phyloP scores from a whole-genome alignment of 2,113 vertebrate genomes.

The Tenrec ecaudatus region DNA sequence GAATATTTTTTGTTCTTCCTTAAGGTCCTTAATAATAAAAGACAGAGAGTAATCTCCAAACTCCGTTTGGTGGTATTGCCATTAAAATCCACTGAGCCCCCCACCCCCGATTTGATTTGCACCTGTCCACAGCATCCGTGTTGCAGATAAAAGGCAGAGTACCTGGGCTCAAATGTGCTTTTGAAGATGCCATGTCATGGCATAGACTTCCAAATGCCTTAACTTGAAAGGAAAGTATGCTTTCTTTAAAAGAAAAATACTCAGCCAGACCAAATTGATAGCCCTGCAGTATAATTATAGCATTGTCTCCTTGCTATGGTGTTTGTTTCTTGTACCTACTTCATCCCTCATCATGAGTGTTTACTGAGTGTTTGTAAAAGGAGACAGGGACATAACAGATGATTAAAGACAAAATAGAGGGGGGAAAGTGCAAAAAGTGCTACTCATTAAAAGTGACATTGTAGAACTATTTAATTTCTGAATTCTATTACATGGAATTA shows the following conservation, averaged over 20 bases:
- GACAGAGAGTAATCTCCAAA: neutral
- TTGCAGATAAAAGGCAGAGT: neutral
- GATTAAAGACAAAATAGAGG: slow-evolving; percentile 11
- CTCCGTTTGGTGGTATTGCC: neutral
- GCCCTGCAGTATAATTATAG: slow-evolving; percentile 60
- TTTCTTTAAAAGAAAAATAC: neutral
- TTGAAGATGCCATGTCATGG: slow-evolving; percentile 18
- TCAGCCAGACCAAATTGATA: slow-evolving; percentile 43
- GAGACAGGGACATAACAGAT: slow-evolving; percentile 19
- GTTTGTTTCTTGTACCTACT: slow-evolving; percentile 11
- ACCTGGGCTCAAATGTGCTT: slow-evolving; percentile 26
- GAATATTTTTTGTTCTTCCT: neutral
- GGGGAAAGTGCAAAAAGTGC: neutral
- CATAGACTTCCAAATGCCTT: slow-evolving; percentile 45
- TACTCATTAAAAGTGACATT: slow-evolving; percentile 25
- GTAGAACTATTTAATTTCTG: slow-evolving; percentile 41
- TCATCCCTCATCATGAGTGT: slow-evolving; percentile 30
- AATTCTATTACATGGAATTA: slow-evolving; percentile 47
- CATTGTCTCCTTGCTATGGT: neutral
- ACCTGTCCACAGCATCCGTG: neutral
- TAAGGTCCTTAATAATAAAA: slow-evolving; percentile 6
- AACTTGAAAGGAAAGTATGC: slow-evolving; percentile 46
- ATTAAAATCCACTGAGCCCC: neutral
- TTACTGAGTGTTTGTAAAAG: slow-evolving; percentile 24
- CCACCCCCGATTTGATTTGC: neutral